These are phyloP conservation scores for Cabera pusaria DNA, from an alignment of 2,888 invertebrate genomes.

Conservation along the genomic window DNA sequence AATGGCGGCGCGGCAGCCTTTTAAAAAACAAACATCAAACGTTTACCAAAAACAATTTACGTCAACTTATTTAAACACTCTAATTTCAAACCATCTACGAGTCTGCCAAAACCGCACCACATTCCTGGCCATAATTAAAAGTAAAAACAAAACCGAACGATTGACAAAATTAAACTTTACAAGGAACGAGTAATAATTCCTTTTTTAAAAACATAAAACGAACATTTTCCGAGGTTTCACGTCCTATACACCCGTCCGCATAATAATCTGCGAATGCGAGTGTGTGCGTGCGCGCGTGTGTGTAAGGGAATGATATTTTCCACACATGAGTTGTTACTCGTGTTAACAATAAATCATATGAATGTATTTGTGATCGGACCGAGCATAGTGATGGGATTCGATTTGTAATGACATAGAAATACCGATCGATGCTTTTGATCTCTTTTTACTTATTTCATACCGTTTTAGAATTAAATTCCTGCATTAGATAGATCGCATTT, in stretches of 20 bases:
- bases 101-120: conserved; percentile 14
- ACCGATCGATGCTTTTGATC: no score
- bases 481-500: no score
- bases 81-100: conserved; percentile 9
- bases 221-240: conserved; percentile 53
- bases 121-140: conserved; percentile 15
- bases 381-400: conserved; percentile 42
- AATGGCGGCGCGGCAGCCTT: no score
- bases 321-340: conserved; percentile 70
- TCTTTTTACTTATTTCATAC: no score
- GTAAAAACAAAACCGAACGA: conserved; percentile 21
- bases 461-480: no score
- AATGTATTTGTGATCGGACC: conserved; percentile 77
- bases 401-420: no score
- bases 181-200: conserved; percentile 35
- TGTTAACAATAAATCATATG: conserved; percentile 80
- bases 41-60: conserved; percentile 4
- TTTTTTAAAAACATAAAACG: conserved; percentile 41
- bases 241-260: conserved; percentile 46
- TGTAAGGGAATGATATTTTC: conserved; percentile 63
- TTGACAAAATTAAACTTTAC: conserved; percentile 34
- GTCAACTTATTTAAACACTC: conserved; percentile 14
- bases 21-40: no score
- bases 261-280: conserved; percentile 37
- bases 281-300: conserved; percentile 40